Base-by-base conservation (phyloP, 2,113 vertebrate species). In the Notiomystis cincta region DNA sequence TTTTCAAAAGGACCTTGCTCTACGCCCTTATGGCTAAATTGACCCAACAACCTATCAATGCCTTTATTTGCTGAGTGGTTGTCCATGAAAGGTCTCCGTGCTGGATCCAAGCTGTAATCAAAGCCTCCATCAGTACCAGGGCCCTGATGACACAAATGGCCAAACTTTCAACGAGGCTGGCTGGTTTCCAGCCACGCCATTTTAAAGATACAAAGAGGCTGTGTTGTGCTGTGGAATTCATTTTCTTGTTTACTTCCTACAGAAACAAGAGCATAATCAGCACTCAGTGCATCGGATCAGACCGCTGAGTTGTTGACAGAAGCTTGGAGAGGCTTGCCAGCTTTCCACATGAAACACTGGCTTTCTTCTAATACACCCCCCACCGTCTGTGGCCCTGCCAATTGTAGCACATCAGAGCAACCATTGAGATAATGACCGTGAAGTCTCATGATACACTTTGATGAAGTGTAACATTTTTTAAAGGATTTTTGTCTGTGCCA, bases 201-300 rank as follows among this genome's bases (percentile, higher is more conserved):
- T 98, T 97, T 98, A 98, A 98, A 97, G 98, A 98, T 97, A 99
- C 98, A 98, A 98, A 98, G 98, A 98, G 97, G 92, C 98, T 98
- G 98, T 98, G 98, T 98, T 98, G 97, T 97, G 77, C 95, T 95
- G 97, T 98, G 98, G 98, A 98, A 98, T 98, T 98, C 97, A 98
- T 98, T 98, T 98, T 98, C 98, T 98, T 98, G 98, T 98, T 98
- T 98, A 99, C 98, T 98, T 98, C 98, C 98, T 98, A 97, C 97
- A 98, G 98, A 98, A 98, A 98, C 98, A 98, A 98, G 98, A 98
- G 98, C 97, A 98, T 98, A 98, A 98, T 98, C 98, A 98, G 97
- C 98, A 97, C 98, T 98, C 98, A 97, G 98, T 98, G 97, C 98
- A 97, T 98, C 87, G 95, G 97, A 98, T 98, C 98, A 98, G 98